phyloP scores from a whole-genome alignment of 1,140 invertebrate genomes.

The Drosophila nigromelanica region DNA sequence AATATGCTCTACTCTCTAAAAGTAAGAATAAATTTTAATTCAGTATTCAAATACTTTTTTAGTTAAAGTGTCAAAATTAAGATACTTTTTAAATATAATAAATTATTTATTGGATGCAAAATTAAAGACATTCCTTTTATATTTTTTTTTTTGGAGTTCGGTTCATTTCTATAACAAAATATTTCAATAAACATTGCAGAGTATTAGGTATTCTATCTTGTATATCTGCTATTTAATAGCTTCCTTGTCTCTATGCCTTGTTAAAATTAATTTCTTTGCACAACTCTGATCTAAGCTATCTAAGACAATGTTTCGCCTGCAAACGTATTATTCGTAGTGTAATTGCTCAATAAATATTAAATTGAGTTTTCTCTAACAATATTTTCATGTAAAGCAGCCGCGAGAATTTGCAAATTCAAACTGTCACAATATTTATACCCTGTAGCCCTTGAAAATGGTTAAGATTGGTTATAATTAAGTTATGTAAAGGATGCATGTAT shows the following conservation, averaged over 20 bases:
- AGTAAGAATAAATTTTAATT: background rate
- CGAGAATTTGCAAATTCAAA: constrained; percentile 28
- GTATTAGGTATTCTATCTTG: background rate
- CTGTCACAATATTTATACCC: background rate
- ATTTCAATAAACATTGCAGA: background rate
- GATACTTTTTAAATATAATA: too few species aligned
- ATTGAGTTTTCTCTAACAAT: constrained; percentile 21
- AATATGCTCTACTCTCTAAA: constrained; percentile 13
- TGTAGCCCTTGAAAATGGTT: background rate
- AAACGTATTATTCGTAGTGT: constrained; percentile 9
- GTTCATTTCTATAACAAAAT: too few species aligned
- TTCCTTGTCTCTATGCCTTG: constrained; percentile 9
- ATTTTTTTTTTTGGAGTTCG: too few species aligned
- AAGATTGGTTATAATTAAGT: background rate
- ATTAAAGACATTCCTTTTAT: too few species aligned
- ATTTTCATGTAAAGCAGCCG: constrained; percentile 1
- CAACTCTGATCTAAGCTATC: constrained; percentile 1
- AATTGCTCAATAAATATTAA: constrained; percentile 23
- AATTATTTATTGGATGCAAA: too few species aligned
- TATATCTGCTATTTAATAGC: constrained; percentile 7
- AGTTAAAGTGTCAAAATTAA: too few species aligned
- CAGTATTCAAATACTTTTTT: too few species aligned
- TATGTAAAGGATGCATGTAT: too few species aligned
- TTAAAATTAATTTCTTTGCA: constrained; percentile 55
- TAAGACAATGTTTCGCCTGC: constrained; percentile 25